phyloP scores from a whole-genome alignment of 23 tunicate species.

The Aplidium turbinatum region DNA sequence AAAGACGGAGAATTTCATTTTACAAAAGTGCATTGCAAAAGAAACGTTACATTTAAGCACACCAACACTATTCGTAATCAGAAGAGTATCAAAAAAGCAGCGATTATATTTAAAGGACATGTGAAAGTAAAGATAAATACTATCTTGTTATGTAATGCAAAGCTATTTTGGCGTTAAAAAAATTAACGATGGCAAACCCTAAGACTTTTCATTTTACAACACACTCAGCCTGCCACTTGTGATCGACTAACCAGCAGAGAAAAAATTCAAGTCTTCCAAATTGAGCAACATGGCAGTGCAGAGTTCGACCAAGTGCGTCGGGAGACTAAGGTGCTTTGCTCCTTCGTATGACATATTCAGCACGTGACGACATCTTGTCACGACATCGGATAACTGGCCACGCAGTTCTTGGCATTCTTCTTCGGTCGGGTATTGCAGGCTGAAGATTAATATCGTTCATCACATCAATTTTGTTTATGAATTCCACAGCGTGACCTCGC shows the following conservation, averaged over 20 bases:
- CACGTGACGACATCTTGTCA: slow-evolving; percentile 55
- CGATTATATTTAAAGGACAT: neutral
- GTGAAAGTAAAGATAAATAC: neutral
- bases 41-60: neutral
- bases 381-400: slow-evolving; percentile 65
- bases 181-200: no score
- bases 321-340: slow-evolving; percentile 35
- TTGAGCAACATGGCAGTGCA: slow-evolving; percentile 78
- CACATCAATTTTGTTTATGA: no score
- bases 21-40: neutral
- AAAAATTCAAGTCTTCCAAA: slow-evolving; percentile 62
- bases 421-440: slow-evolving; percentile 43
- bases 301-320: slow-evolving; percentile 51
- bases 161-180: no score
- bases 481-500: no score
- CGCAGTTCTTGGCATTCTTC: slow-evolving; percentile 75
- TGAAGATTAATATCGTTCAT: neutral
- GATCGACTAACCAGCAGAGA: slow-evolving; percentile 29
- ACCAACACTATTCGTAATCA: neutral
- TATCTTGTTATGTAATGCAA: no score
- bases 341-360: slow-evolving; percentile 39
- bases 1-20: no score
- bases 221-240: no score
- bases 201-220: no score
- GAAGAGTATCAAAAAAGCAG: no score